These are phyloP conservation scores for Pseudopodoces humilis DNA, from an alignment of 2,113 vertebrate genomes.

Conservation along the genomic window DNA sequence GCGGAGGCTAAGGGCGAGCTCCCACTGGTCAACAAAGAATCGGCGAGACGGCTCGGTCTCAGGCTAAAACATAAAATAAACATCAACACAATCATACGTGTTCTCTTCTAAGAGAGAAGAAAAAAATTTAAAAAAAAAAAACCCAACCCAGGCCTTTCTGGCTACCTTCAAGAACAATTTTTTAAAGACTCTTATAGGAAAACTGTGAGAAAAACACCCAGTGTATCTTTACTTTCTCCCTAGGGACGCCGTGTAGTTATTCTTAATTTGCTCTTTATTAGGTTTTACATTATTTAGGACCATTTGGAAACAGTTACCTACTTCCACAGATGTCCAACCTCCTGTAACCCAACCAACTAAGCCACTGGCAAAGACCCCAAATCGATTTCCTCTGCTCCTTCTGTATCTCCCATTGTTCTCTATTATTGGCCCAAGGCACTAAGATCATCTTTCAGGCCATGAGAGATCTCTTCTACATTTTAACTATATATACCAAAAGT, in stretches of 20 bases:
- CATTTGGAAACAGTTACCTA: constrained; percentile 21
- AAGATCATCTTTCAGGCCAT: not conserved
- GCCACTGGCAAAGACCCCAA: not conserved
- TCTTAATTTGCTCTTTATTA: not conserved
- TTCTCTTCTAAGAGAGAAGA: not conserved
- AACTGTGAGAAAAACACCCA: not conserved
- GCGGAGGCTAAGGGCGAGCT: constrained; percentile 77
- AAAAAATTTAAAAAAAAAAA: not conserved
- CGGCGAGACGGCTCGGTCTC: constrained; percentile 82
- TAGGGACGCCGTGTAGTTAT: not conserved
- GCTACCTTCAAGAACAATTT: not conserved
- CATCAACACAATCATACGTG: constrained; percentile 23
- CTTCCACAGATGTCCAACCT: constrained; percentile 2
- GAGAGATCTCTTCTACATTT: not conserved
- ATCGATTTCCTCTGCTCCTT: constrained; percentile 21
- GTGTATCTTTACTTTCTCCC: not conserved
- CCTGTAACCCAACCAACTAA: not conserved
- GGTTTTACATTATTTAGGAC: not conserved
- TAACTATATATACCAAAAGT: not conserved
- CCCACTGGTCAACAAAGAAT: constrained; percentile 90
- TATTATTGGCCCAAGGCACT: not conserved
- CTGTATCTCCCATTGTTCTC: not conserved
- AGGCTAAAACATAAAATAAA: constrained; percentile 76
- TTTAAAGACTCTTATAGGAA: not conserved
- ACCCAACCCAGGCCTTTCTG: not conserved